Conservation (phyloP, 2,888 invertebrate genomes). For the Helobdella robusta region DNA sequence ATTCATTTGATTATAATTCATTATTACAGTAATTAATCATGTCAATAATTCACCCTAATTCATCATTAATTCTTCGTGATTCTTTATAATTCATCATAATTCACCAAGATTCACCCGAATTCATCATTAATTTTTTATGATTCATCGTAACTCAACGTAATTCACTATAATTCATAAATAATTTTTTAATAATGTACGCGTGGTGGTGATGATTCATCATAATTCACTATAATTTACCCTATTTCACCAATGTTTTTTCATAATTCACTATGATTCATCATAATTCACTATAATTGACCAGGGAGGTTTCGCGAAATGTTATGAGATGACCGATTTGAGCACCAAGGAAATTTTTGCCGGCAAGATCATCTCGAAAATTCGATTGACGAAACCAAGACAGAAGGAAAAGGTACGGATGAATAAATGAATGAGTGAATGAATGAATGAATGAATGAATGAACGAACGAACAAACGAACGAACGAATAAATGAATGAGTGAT, state of each 20-base stretch:
- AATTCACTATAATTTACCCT: too few species aligned
- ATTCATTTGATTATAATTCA: too few species aligned
- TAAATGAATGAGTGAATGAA: neutral
- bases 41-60: too few species aligned
- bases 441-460: neutral
- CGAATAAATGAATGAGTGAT: neutral
- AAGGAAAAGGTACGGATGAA: conserved; percentile 82
- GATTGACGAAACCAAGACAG: conserved; percentile 85
- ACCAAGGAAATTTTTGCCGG: conserved; percentile 75
- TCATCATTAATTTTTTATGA: too few species aligned
- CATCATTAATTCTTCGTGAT: too few species aligned
- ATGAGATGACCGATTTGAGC: conserved; percentile 75
- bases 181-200: neutral
- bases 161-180: neutral
- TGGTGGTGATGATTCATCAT: too few species aligned
- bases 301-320: conserved; percentile 98
- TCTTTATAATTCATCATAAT: too few species aligned
- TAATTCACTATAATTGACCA: neutral
- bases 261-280: neutral
- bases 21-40: too few species aligned
- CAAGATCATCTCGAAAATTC: conserved; percentile 87
- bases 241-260: too few species aligned
- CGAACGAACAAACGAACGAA: neutral
- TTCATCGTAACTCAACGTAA: too few species aligned
- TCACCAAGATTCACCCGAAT: too few species aligned